Evolutionary conservation across 2,113 vertebrate species (phyloP).

Genomic region (Tachysurus vachellii): DNA sequence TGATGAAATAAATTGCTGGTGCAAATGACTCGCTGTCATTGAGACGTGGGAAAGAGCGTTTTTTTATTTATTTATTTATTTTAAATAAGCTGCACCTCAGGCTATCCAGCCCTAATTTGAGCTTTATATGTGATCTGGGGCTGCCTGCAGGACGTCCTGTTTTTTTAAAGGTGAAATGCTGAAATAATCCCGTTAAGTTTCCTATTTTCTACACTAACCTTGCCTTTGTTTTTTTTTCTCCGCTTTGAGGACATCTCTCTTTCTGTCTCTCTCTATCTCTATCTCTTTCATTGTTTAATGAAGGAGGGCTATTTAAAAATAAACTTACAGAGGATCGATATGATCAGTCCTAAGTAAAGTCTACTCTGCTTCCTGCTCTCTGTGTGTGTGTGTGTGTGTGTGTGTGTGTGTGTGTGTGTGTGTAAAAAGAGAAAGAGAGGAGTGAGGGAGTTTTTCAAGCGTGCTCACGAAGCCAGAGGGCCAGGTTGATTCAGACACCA

Average conservation of each 20-base stretch:
- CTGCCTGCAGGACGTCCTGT: slow-evolving; percentile 43
- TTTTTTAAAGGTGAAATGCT: slow-evolving; percentile 50
- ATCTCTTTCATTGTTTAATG: background rate
- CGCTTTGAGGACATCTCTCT: slow-evolving; percentile 29
- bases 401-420: slow-evolving; percentile 29
- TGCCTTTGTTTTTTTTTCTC: slow-evolving; percentile 36
- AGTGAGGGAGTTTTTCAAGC: slow-evolving; percentile 13
- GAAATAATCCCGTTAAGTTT: slow-evolving; percentile 56
- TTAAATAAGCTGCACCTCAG: slow-evolving; percentile 32
- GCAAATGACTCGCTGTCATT: slow-evolving; percentile 55
- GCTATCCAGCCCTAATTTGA: slow-evolving; percentile 54
- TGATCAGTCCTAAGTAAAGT: slow-evolving; percentile 34
- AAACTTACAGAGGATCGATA: slow-evolving; percentile 27
- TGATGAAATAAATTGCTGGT: slow-evolving; percentile 41
- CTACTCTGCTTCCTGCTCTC: slow-evolving; percentile 14
- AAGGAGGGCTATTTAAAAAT: slow-evolving; percentile 28
- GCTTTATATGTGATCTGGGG: slow-evolving; percentile 53
- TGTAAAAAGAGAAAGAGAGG: background rate
- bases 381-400: slow-evolving; percentile 23
- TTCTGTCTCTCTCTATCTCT: background rate
- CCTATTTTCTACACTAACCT: slow-evolving; percentile 48
- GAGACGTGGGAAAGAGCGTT: slow-evolving; percentile 24
- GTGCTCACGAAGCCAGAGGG: slow-evolving; percentile 51
- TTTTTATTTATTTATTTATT: background rate
- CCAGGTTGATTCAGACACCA: slow-evolving; percentile 52